Percentiles rank a stretch among this genome's conserved stretches.
Conservation (phyloP, 2,113 vertebrate species). For the Isichthys henryi region DNA sequence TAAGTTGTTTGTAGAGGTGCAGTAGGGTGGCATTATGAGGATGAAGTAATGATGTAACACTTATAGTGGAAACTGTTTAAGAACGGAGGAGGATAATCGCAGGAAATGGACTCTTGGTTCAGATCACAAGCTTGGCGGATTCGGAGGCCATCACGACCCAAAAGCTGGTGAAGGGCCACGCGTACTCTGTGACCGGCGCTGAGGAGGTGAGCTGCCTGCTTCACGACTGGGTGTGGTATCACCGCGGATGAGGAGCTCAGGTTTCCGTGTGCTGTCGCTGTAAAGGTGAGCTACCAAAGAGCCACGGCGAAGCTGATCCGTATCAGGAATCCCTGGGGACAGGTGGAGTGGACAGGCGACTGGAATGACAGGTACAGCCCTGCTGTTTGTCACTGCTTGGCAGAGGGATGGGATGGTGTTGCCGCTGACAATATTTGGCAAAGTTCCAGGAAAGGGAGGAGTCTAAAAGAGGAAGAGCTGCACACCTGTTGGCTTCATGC, state of each 20-base stretch:
- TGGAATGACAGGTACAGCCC: not conserved
- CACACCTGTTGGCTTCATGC: not conserved
- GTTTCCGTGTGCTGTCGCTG: not conserved
- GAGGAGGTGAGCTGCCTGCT: not conserved
- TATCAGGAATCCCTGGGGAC: not conserved
- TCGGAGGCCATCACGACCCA: not conserved
- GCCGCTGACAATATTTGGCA: not conserved
- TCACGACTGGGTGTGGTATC: not conserved
- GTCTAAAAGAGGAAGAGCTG: not conserved
- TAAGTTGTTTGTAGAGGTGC: not conserved
- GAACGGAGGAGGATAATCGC: not conserved
- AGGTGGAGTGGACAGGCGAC: not conserved
- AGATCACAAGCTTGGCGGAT: not conserved
- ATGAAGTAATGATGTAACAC: not conserved
- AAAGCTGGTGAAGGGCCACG: not conserved
- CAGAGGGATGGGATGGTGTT: not conserved
- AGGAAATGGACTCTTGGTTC: not conserved
- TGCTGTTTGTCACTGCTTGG: not conserved
- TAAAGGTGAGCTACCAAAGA: not conserved
- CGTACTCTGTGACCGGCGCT: not conserved
- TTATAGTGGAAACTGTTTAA: not conserved
- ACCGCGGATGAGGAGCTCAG: not conserved
- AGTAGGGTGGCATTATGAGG: not conserved
- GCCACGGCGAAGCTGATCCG: not conserved
- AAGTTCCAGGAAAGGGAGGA: not conserved